Evolutionary conservation across 1,140 invertebrate species (phyloP).

Genomic region (Ectropis grisescens): DNA sequence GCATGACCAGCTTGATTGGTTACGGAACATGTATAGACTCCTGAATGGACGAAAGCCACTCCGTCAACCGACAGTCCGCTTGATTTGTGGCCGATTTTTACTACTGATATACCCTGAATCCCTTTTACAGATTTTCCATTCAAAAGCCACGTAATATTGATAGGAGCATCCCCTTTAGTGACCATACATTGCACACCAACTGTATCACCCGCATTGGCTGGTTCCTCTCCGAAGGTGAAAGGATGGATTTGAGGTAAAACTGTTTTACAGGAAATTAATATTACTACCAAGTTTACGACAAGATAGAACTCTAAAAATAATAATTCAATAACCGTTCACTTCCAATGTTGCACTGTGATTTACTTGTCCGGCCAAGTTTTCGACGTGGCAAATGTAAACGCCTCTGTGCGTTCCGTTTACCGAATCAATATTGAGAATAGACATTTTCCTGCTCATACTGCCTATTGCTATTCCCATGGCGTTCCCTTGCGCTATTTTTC

Average conservation of each 20-base stretch:
- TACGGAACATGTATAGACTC: constrained; percentile 81
- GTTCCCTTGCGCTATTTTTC: constrained; percentile 15
- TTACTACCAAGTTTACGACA: constrained; percentile 6
- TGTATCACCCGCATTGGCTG: constrained; percentile 72
- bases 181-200: constrained; percentile 76
- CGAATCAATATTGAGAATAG: constrained; percentile 72
- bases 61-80: constrained; percentile 81
- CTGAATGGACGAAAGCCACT: constrained; percentile 76
- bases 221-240: constrained; percentile 76
- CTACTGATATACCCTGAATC: constrained; percentile 61
- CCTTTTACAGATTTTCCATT: constrained; percentile 66
- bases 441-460: constrained; percentile 75
- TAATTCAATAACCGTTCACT: constrained; percentile 67
- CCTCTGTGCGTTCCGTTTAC: constrained; percentile 69
- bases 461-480: constrained; percentile 61
- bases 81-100: constrained; percentile 72
- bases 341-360: constrained; percentile 70
- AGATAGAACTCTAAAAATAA: constrained; percentile 23
- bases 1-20: constrained; percentile 76
- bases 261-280: constrained; percentile 29
- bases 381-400: constrained; percentile 76
- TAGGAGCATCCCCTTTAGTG: constrained; percentile 81
- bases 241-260: constrained; percentile 78
- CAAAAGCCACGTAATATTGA: constrained; percentile 78
- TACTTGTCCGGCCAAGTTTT: constrained; percentile 70